Percentiles rank a stretch among this genome's conserved stretches.
phyloP scores from a whole-genome alignment of 2,797 vertebrate genomes.

The Chrysocyon brachyurus region DNA sequence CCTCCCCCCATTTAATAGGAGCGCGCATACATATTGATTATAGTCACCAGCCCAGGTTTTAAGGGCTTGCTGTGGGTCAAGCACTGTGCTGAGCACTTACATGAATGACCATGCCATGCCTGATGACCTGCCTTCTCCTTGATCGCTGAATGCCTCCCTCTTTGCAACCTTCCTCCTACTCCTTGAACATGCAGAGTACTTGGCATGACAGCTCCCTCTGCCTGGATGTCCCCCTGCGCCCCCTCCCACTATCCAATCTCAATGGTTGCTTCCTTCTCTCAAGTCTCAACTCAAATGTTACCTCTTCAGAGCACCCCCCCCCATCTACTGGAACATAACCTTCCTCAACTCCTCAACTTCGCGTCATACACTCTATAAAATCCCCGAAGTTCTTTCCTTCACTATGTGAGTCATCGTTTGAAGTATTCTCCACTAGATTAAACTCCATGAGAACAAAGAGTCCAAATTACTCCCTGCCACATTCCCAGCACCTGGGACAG shows the following conservation, averaged over 20 bases:
- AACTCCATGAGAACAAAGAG: not conserved
- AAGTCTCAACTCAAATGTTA: not conserved
- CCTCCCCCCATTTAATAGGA: not conserved
- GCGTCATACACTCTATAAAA: not conserved
- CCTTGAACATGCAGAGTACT: not conserved
- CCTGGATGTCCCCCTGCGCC: not conserved
- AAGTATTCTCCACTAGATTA: not conserved
- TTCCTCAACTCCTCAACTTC: not conserved
- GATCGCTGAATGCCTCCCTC: too few relatives aligned
- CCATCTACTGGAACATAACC: not conserved
- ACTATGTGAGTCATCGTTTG: not conserved
- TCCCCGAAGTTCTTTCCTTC: not conserved
- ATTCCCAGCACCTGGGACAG: not conserved
- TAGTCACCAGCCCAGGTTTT: not conserved
- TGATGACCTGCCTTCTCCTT: not conserved
- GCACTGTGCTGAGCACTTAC: not conserved
- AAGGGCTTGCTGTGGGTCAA: not conserved
- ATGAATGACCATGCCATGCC: not conserved
- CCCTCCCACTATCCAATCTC: not conserved
- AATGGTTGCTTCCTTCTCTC: not conserved
- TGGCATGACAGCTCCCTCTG: not conserved
- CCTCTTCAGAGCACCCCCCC: not conserved
- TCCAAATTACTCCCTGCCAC: not conserved
- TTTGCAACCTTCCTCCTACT: not conserved
- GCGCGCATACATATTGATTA: too few relatives aligned